Conservation (phyloP, 1,140 invertebrate genomes). For the Lineus longissimus region DNA sequence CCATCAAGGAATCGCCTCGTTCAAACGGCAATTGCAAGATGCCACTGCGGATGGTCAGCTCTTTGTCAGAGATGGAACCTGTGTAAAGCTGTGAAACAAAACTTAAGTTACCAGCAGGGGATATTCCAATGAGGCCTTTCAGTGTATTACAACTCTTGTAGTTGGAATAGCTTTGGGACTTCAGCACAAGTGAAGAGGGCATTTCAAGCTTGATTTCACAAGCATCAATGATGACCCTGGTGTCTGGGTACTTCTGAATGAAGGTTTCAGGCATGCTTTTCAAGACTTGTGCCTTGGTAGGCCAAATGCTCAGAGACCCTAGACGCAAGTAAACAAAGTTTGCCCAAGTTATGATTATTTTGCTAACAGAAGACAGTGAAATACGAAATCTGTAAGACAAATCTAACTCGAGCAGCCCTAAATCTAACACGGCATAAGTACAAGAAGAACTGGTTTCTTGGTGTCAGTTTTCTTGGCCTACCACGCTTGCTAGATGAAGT, state of each 20-base stretch:
- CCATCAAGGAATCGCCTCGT: neutral
- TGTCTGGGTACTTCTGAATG: neutral
- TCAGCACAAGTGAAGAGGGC: neutral
- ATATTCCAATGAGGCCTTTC: conserved; percentile 5
- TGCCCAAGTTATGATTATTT: neutral
- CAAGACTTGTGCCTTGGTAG: neutral
- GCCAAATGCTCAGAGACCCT: neutral
- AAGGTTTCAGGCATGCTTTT: neutral
- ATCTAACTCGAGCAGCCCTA: conserved; percentile 16
- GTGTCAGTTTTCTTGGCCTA: conserved; percentile 1
- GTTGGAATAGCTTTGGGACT: conserved; percentile 1
- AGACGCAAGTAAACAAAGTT: conserved; percentile 2
- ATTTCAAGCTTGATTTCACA: conserved; percentile 3
- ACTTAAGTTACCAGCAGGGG: neutral
- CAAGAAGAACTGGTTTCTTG: conserved; percentile 17
- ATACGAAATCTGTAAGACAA: conserved; percentile 13
- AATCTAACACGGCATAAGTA: conserved; percentile 12
- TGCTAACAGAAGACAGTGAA: neutral
- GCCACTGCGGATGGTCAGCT: conserved; percentile 1
- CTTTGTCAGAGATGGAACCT: neutral
- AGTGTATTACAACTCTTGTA: conserved; percentile 6
- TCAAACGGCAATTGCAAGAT: neutral
- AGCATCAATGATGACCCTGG: conserved; percentile 3
- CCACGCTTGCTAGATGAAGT: neutral
- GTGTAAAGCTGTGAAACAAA: conserved; percentile 8